Conservation (phyloP, 2,888 invertebrate species). For the Drosophila infuscata region DNA sequence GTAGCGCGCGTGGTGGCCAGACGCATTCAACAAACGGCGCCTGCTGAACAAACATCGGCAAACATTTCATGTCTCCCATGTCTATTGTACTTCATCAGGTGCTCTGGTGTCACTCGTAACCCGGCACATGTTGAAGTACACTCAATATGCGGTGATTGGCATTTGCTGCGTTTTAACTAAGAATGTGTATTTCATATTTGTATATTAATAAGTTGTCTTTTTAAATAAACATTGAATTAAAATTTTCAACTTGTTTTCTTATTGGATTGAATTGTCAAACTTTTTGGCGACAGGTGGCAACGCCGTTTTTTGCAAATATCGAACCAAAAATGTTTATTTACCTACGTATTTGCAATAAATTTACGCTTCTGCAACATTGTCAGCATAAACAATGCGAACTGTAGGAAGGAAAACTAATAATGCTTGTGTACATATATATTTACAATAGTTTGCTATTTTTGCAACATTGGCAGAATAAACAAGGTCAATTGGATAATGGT, state of each 20-base stretch:
- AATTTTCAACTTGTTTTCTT: constrained; percentile 2
- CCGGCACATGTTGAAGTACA: constrained; percentile 99
- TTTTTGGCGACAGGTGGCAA: constrained; percentile 18
- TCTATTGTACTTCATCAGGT: constrained; percentile 99
- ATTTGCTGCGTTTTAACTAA: constrained; percentile 16
- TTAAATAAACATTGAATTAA: constrained; percentile 20
- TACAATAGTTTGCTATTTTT: neutral
- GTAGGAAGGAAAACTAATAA: neutral
- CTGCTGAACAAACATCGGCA: constrained; percentile 2
- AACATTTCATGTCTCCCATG: constrained; percentile 90
- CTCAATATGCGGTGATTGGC: constrained; percentile 92
- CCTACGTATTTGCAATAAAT: neutral
- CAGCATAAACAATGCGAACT: neutral
- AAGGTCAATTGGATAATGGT: neutral
- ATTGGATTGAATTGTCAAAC: neutral
- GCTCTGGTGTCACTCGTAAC: constrained; percentile 95
- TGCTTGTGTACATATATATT: neutral
- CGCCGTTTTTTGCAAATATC: neutral
- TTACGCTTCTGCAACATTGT: neutral
- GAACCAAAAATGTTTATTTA: neutral
- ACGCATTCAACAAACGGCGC: constrained; percentile 29
- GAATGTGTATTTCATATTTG: neutral
- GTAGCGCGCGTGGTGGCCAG: constrained; percentile 95
- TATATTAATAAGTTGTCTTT: neutral
- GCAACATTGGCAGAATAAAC: neutral